phyloP scores from a whole-genome alignment of 2,113 vertebrate genomes.

The Ciconia maguari region DNA sequence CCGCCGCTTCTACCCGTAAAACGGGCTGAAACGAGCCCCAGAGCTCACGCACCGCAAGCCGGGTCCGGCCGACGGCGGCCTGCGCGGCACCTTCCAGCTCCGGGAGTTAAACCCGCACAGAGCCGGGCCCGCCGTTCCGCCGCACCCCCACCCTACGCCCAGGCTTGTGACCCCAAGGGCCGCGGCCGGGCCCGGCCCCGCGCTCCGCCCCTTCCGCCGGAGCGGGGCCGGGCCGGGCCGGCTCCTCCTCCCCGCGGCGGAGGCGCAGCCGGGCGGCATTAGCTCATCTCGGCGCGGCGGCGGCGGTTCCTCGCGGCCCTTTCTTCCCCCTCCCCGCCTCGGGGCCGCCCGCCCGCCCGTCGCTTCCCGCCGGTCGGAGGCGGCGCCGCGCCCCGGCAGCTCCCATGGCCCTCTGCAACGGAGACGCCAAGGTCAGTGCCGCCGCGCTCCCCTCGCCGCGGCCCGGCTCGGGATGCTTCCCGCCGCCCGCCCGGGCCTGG shows the following conservation, averaged over 20 bases:
- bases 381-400: constrained; percentile 23
- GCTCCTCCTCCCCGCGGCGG: constrained; percentile 14
- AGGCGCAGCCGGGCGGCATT: constrained; percentile 33
- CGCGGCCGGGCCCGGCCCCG: not conserved
- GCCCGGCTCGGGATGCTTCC: not conserved
- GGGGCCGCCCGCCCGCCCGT: not conserved
- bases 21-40: not conserved
- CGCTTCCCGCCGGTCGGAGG: not conserved
- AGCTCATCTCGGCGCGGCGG: constrained; percentile 44
- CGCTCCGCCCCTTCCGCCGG: constrained; percentile 33
- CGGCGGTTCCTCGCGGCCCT: constrained; percentile 38
- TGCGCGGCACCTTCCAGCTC: no score
- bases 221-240: not conserved
- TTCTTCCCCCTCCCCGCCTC: constrained; percentile 32
- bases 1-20: no score
- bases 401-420: constrained; percentile 94
- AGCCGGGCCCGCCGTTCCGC: no score
- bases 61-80: not conserved
- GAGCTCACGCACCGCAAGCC: fast-evolving
- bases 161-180: no score
- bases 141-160: not conserved
- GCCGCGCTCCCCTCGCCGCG: not conserved
- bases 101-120: no score
- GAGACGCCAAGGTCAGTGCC: constrained; percentile 94
- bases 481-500: not conserved